A percentile compares a stretch with the other conserved stretches of the same genome.
These are phyloP conservation scores for Rhynchotus rufescens DNA, from an alignment of 2,797 vertebrate genomes.

Conservation along the genomic window DNA sequence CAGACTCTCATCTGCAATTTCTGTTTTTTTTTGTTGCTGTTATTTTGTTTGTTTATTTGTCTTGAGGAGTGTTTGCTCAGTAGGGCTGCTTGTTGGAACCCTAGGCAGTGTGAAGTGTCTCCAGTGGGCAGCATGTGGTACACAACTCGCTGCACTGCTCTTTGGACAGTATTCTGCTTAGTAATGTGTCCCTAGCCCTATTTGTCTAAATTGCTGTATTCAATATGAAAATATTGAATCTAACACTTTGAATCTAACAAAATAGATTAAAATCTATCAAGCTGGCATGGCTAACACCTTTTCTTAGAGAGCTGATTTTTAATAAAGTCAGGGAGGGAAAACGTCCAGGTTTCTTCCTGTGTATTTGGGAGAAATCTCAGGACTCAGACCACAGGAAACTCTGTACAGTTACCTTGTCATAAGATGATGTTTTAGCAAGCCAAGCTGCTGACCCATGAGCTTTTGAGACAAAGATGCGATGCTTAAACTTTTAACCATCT, in stretches of 20 bases:
- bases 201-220: background rate
- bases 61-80: background rate
- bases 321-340: too few relatives aligned
- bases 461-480: slow-evolving; percentile 15
- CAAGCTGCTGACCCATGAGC: slow-evolving; percentile 14
- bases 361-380: background rate
- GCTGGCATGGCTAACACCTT: background rate
- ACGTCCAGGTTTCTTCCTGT: background rate
- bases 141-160: slow-evolving; percentile 6
- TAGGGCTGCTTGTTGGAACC: background rate
- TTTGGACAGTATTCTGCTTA: slow-evolving; percentile 59
- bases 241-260: background rate
- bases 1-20: background rate
- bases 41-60: background rate
- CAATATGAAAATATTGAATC: background rate
- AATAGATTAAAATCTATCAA: background rate
- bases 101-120: slow-evolving; percentile 2
- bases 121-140: slow-evolving; percentile 2
- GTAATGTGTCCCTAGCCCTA: background rate
- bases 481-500: slow-evolving; percentile 18
- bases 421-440: slow-evolving; percentile 27
- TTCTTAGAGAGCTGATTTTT: background rate
- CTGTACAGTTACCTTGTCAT: background rate
- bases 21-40: background rate
- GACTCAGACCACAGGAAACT: background rate